phyloP scores from a whole-genome alignment of 2,113 vertebrate species.

The Periophthalmodon schlosseri region DNA sequence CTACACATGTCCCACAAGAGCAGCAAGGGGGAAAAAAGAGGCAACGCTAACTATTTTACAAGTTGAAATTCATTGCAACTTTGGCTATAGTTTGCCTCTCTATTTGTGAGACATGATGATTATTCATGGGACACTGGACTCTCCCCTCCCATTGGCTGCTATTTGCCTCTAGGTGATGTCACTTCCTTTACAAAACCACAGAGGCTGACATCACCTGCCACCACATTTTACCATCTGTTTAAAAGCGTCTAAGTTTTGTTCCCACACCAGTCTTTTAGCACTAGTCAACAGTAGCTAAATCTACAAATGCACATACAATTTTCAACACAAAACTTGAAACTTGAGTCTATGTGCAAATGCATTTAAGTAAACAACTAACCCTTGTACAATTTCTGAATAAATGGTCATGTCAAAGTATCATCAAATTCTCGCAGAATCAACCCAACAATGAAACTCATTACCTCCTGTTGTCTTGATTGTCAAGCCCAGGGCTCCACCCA shows the following conservation, averaged over 20 bases:
- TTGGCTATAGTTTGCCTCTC: background rate
- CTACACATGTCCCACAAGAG: constrained; percentile 66
- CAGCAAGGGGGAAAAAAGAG: constrained; percentile 40
- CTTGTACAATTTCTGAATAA: constrained; percentile 26
- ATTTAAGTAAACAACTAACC: background rate
- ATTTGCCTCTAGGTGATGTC: constrained; percentile 41
- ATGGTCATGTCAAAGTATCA: constrained; percentile 22
- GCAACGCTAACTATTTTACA: constrained; percentile 25
- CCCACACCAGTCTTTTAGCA: constrained; percentile 1
- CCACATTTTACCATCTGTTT: constrained; percentile 35
- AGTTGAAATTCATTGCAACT: background rate
- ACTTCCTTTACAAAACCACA: constrained; percentile 40
- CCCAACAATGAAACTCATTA: constrained; percentile 3
- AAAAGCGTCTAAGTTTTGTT: constrained; percentile 25
- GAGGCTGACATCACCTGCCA: constrained; percentile 39
- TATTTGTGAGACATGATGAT: background rate
- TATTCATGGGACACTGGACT: constrained; percentile 1
- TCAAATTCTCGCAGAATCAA: constrained; percentile 33
- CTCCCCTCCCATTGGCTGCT: constrained; percentile 17
- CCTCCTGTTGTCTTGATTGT: constrained; percentile 28
- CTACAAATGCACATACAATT: background rate
- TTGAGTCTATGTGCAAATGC: too few species aligned
- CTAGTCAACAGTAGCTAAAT: background rate
- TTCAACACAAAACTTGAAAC: background rate
- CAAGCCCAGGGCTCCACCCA: constrained; percentile 57